Percentiles rank a stretch among this genome's conserved stretches.
Conservation (phyloP, 2,113 vertebrate species). For the Seriola aureovittata region DNA sequence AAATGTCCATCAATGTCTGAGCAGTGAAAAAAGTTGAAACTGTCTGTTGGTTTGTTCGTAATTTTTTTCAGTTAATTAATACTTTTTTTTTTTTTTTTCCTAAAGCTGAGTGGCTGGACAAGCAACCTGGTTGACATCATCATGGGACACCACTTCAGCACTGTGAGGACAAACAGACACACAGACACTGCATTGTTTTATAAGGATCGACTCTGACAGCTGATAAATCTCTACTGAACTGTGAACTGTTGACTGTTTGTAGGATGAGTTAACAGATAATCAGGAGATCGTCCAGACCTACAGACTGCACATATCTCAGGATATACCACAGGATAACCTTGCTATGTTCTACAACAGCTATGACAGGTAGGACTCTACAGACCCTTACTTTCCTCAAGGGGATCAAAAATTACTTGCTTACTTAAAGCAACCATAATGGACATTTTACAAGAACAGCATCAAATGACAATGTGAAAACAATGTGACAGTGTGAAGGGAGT, state of each 20-base stretch:
- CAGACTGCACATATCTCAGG: constrained; percentile 93
- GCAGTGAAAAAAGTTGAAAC: not conserved
- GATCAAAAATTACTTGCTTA: not conserved
- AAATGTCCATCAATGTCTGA: not conserved
- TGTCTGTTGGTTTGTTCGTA: not conserved
- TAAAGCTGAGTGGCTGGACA: constrained; percentile 94
- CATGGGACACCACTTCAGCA: constrained; percentile 95
- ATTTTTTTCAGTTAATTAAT: not conserved
- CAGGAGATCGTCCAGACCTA: constrained; percentile 95
- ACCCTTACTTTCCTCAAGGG: not conserved
- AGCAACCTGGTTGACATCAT: constrained; percentile 93
- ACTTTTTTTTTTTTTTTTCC: not conserved
- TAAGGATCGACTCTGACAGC: not conserved
- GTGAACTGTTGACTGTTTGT: not conserved
- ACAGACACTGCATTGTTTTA: not conserved
- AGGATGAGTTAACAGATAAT: constrained; percentile 95
- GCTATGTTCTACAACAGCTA: constrained; percentile 93
- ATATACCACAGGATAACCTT: constrained; percentile 95
- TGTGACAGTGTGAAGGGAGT: too few relatives aligned
- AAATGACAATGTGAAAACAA: too few relatives aligned
- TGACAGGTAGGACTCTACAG: constrained; percentile 85
- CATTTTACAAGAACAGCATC: not conserved
- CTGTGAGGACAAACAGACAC: constrained; percentile 84
- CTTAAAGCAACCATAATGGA: not conserved
- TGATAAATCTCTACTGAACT: not conserved